Base-by-base conservation (phyloP, 2,797 vertebrate species). In the Sebastes aleutianus region DNA sequence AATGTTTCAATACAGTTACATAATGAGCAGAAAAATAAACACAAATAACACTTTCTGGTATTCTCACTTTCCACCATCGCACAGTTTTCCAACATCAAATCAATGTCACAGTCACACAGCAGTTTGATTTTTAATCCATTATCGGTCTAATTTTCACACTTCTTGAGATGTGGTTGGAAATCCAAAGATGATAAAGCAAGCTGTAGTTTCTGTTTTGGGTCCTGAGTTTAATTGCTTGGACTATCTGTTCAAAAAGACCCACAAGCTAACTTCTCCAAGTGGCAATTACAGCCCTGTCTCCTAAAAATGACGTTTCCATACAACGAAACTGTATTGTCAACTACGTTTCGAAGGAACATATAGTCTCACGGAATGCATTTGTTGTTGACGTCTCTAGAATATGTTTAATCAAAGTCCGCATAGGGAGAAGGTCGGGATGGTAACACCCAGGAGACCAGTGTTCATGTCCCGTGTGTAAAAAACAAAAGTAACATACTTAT, bases 241-340 rank as follows among this genome's bases (percentile, higher is more conserved):
- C 34, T 47, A 14, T 39, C 26, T 63, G 22, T 26, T 74, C 6
- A 32, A 78, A 65, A 58, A 29, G 4, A 16, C 22, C 62, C 24
- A 27, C 4, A 56, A 63, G 31, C 24, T 66, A 27, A 74, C 26
- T 61, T 74, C n/a, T 85, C 59, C 58, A 75, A 80, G 50, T 76
- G 67, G 32, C 43, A 50, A 50, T 20, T 50, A 20, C 7, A 50
- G 16, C 47, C 47, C 7, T 8, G 47, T 50, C 8, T 50, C 47
- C 47, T 50, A 8, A 47, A 47, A 47, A 47, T 47, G 1, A 47
- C 16, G 8, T 50, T 8, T 4, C 47, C 7, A 50, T 47, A 47
- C 43, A 47, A 47, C 43, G 3, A 47, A 50, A 50, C 47, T 50
- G 47, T 50, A 50, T 50, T 50, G 47, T 50, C 50, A 22, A 22